Evolutionary conservation across 2,797 vertebrate species (phyloP).

Genomic region (Petrocephalus sullivani): DNA sequence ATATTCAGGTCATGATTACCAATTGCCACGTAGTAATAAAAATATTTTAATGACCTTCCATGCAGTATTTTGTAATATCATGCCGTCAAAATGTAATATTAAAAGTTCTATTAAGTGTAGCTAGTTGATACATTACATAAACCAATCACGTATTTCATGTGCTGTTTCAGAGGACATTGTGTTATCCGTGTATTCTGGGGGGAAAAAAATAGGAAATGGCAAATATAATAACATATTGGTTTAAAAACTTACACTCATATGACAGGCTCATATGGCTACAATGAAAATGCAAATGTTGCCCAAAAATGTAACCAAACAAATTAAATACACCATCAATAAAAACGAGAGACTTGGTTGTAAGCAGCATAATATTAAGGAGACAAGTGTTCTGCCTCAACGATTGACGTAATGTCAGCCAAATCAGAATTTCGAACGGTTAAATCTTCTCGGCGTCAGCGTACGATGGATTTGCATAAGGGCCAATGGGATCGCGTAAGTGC

Average conservation of each 20-base stretch:
- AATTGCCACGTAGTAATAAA: not conserved
- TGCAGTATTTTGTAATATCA: not conserved
- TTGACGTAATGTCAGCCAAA: slow-evolving; percentile 44
- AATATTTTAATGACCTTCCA: not conserved
- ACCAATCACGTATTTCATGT: not conserved
- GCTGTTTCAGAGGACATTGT: not conserved
- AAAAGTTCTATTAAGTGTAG: not conserved
- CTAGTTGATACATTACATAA: not conserved
- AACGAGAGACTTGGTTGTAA: not conserved
- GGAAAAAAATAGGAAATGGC: not conserved
- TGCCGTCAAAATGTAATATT: not conserved
- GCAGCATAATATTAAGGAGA: not conserved
- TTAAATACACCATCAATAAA: not conserved
- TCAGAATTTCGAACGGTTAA: slow-evolving; percentile 38
- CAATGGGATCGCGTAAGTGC: slow-evolving; percentile 42
- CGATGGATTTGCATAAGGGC: slow-evolving; percentile 35
- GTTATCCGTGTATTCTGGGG: not conserved
- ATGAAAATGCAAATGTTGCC: not conserved
- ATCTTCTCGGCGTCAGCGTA: slow-evolving; percentile 20
- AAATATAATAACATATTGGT: not conserved
- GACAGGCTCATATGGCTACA: not conserved
- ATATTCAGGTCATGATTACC: not conserved
- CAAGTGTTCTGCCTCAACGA: slow-evolving; percentile 28
- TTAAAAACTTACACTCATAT: not conserved
- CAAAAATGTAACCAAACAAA: not conserved